Base-by-base conservation (phyloP, 2,797 vertebrate species). In the Pitangus sulphuratus region DNA sequence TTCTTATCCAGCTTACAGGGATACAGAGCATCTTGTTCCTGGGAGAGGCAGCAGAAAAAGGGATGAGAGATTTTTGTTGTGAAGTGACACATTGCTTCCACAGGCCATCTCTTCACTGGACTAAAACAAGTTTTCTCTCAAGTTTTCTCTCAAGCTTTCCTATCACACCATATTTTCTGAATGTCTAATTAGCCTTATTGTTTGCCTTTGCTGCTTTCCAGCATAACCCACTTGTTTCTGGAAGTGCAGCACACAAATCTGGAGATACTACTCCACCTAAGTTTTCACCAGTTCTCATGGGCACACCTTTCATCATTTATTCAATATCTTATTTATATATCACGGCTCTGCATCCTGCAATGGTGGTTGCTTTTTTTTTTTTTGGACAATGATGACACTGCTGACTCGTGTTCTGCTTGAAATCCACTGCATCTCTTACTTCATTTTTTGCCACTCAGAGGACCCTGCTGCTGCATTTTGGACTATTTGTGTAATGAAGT, bases 11-110 rank as follows among this genome's bases (percentile, higher is more conserved):
- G 6, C 2, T 71, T 71, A 45, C 11, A 57, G 15, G 33, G 10
- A 47, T 33, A 47, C 1, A 6, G 37, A 75, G 13, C 53, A 35
- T 25, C 33, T 66, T 0, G 0, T 15, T 50, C 21, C 40, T 6
- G 7, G 22, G 10, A 84, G 39, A 88, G 28, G 31, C 14, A 62
- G 18, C 28, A 93, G 74, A 61, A 65, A 86, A 61, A 3, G 8
- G 14, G 40, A 64, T 25, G 60, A 51, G 45, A 88, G 28, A 47
- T 24, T 84, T 74, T 39, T 47, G 16, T 4, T 68, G 21, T 50
- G 53, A 54, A 74, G 33, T 3, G 2, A 65, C n/a, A 65, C 2
- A 15, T 21, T 15, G 15, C 18, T 69, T 84, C 50, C 42, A 42
- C 16, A 71, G 37, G 7, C 17, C 17, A 18, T 31, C 31, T 69